Base-by-base conservation (phyloP, 2,797 vertebrate genomes). In the Podargus strigoides region DNA sequence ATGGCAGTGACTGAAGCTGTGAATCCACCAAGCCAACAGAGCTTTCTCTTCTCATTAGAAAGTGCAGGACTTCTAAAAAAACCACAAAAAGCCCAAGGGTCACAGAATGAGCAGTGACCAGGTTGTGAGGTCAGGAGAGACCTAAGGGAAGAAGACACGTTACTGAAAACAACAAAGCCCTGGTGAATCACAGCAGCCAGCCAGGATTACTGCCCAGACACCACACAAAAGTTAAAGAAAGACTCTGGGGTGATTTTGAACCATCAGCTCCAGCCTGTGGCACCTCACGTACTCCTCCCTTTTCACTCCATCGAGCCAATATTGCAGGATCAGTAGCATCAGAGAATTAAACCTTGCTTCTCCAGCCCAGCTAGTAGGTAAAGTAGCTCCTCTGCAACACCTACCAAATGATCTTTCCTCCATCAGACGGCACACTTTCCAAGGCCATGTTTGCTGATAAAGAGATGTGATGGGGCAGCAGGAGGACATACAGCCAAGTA, bases 251-350 rank as follows among this genome's bases (percentile, higher is more conserved):
- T 47, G 60, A 19, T n/a, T 68, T 53, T 49, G 3, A 64, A 30
- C 37, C 60, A 34, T 42, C 44, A 90, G 27, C 37, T 86, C 49
- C 72, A 30, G 8, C 16, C 46, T 68, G 16, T 49, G 55, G 19
- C 6, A n/a, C 32, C n/a, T 3, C 21, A 41, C 1, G 0, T 46
- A 41, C 19, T 60, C 47, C 24, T 52, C 11, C 3, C 0, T 12
- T 95, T 63, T 52, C 22, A 11, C 7, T 81, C 21, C 58, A 36
- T 10, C 9, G 14, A 64, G 14, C 21, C 16, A 44, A n/a, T 5
- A 52, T 27, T 5, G 14, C 39, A 63, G 68, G 27, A 58, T 21
- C 2, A 2, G 37, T 3, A 27, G 63, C 42, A 69, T 67, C 67
- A 89, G 55, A 73, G 52, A 80, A 55, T 30, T 36, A 14, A 12